Evolutionary conservation across 2,797 vertebrate species (phyloP).

Genomic region (Anisognathus igniventris): DNA sequence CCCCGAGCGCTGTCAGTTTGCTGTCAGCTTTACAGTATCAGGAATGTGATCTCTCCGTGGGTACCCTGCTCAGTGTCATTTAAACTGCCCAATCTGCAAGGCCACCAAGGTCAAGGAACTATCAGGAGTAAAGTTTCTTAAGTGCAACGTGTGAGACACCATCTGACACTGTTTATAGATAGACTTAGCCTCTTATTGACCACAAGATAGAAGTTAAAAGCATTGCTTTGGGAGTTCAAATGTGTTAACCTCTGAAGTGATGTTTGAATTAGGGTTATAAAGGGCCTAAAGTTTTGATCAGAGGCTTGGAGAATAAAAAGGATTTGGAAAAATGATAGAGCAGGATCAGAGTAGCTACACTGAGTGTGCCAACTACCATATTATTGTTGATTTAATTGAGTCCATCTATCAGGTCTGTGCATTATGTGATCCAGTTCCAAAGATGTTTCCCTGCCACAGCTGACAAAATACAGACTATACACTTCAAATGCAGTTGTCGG

Average conservation of each 20-base stretch:
- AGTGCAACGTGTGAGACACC: slow-evolving; percentile 83
- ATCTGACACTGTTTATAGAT: slow-evolving; percentile 85
- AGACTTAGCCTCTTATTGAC: slow-evolving; percentile 74
- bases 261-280: slow-evolving; percentile 77
- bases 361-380: slow-evolving; percentile 60
- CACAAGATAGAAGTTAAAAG: slow-evolving; percentile 82
- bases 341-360: slow-evolving; percentile 62
- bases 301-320: slow-evolving; percentile 42
- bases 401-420: slow-evolving; percentile 64
- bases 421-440: slow-evolving; percentile 57
- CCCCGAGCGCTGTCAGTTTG: not conserved
- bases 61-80: slow-evolving; percentile 78
- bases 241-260: slow-evolving; percentile 80
- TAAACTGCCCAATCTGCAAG: slow-evolving; percentile 65
- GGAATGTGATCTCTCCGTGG: slow-evolving; percentile 56
- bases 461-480: slow-evolving; percentile 67
- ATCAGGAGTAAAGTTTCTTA: slow-evolving; percentile 81
- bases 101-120: slow-evolving; percentile 78
- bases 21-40: slow-evolving; percentile 49
- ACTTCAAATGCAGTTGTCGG: slow-evolving; percentile 51
- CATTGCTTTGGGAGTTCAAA: slow-evolving; percentile 73
- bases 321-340: slow-evolving; percentile 52
- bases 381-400: slow-evolving; percentile 66
- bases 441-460: slow-evolving; percentile 61
- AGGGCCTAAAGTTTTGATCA: slow-evolving; percentile 71